Percentiles rank a stretch among this genome's conserved stretches.
phyloP scores from a whole-genome alignment of 1,140 invertebrate species.

The Ylistrum balloti region DNA sequence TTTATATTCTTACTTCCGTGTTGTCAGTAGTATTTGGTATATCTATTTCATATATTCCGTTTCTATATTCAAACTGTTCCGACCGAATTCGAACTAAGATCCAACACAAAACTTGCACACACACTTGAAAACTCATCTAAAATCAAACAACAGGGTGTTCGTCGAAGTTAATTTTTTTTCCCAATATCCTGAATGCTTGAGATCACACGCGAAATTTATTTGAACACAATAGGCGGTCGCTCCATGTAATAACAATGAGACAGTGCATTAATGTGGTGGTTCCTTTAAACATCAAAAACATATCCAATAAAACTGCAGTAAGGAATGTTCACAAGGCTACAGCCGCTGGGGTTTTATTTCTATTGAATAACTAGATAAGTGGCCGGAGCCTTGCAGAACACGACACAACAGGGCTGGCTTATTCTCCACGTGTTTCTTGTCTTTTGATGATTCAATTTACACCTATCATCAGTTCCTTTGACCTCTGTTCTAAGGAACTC shows the following conservation, averaged over 20 bases:
- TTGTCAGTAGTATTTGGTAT: not conserved
- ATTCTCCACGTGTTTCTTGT: not conserved
- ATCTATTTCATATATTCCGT: not conserved
- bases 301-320: not conserved
- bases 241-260: not conserved
- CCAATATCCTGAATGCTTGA: not conserved
- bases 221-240: not conserved
- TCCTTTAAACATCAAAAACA: not conserved
- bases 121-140: no score
- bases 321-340: not conserved
- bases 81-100: no score
- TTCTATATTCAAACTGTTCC: not conserved
- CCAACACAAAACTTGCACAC: no score
- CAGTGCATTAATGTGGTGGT: not conserved
- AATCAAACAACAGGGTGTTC: no score
- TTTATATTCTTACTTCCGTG: not conserved
- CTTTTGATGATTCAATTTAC: conserved; percentile 31
- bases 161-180: no score
- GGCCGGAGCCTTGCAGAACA: not conserved
- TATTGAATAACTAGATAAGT: not conserved
- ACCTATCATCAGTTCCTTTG: not conserved
- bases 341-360: not conserved
- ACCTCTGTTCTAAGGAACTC: not conserved
- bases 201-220: not conserved
- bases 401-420: not conserved